Conservation (phyloP, 2,888 invertebrate species). For the Conops quadrifasciatus region DNA sequence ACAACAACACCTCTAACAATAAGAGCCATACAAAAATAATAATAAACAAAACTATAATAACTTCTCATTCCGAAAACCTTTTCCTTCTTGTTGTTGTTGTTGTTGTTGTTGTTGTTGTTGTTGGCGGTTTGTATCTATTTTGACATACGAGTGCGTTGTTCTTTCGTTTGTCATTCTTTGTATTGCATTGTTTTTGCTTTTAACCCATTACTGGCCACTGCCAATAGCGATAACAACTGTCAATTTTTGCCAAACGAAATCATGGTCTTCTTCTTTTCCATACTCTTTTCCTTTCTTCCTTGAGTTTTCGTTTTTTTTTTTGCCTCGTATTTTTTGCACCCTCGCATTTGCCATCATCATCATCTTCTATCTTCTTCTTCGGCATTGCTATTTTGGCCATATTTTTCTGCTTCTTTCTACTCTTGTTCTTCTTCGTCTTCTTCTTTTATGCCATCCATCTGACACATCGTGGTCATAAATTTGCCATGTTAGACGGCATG, state of each 20-base stretch:
- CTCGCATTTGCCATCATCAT: too few species aligned
- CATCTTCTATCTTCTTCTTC: too few species aligned
- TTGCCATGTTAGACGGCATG: not conserved
- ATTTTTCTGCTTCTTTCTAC: not conserved
- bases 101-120: constrained; percentile 19
- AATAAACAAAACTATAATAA: constrained; percentile 28
- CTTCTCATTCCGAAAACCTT: too few species aligned
- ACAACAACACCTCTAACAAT: constrained; percentile 7
- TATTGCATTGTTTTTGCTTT: constrained; percentile 32
- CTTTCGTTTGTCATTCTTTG: constrained; percentile 7
- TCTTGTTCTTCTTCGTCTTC: not conserved
- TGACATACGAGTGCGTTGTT: not conserved
- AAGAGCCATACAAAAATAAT: not conserved
- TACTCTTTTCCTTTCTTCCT: too few species aligned
- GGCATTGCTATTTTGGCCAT: too few species aligned
- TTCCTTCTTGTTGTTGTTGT: not conserved
- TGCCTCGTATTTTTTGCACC: too few species aligned
- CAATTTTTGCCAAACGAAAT: constrained; percentile 26
- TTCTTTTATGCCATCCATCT: not conserved
- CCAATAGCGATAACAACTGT: constrained; percentile 32
- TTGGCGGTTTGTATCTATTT: constrained; percentile 18
- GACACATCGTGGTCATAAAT: constrained; percentile 20
- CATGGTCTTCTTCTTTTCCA: not conserved
- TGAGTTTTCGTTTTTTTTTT: too few species aligned
- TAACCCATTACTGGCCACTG: too few species aligned